Conservation (phyloP, 1,140 invertebrate genomes). For the Lepidotrigona ventralis region DNA sequence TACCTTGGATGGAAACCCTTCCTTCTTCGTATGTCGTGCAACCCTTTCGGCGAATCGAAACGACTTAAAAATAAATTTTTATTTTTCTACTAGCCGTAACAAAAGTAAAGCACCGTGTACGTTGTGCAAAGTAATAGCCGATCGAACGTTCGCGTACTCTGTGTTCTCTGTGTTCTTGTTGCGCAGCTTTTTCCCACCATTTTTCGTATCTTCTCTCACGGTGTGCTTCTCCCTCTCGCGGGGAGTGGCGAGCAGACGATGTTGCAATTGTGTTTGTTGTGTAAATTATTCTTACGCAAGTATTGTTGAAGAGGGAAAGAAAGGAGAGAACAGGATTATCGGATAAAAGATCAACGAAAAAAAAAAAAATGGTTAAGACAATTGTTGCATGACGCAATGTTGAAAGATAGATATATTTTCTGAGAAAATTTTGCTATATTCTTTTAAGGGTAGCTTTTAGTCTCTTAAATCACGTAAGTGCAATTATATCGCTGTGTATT, state of each 20-base stretch:
- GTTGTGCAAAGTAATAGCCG: background rate
- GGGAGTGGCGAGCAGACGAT: background rate
- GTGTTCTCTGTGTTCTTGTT: background rate
- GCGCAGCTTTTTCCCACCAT: background rate
- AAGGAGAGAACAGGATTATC: background rate
- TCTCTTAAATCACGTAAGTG: conserved; percentile 15
- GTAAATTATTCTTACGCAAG: background rate
- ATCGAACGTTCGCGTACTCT: background rate
- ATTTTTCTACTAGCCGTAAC: conserved; percentile 12
- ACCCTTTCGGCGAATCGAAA: background rate
- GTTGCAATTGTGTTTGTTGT: background rate
- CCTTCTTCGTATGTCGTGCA: too few relatives aligned
- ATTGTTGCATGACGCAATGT: background rate
- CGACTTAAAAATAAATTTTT: conserved; percentile 14
- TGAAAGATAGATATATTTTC: conserved; percentile 26
- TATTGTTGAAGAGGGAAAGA: background rate
- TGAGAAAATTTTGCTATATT: conserved; percentile 13
- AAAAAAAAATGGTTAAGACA: background rate
- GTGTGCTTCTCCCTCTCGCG: background rate
- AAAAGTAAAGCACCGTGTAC: background rate
- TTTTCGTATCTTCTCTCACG: background rate
- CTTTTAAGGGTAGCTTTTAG: conserved; percentile 7
- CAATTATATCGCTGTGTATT: background rate
- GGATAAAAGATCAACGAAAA: background rate
- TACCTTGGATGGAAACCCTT: too few relatives aligned